These are phyloP conservation scores for Epinotia ramella DNA, from an alignment of 2,888 invertebrate species.

Conservation along the genomic window DNA sequence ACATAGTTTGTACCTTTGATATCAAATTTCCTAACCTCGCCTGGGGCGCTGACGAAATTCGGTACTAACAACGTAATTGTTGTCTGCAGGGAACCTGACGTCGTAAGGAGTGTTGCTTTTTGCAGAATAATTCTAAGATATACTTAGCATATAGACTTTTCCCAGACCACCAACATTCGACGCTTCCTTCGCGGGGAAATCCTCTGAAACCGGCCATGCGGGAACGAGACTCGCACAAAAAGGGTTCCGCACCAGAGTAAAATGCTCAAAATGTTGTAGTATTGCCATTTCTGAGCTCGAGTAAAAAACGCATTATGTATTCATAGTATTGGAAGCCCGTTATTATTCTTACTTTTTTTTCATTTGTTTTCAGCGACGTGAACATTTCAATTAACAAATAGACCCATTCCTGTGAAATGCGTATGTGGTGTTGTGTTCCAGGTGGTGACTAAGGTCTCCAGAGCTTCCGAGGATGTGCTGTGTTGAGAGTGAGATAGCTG, in stretches of 20 bases:
- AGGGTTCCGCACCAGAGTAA: neutral
- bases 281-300: no score
- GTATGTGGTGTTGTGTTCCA: neutral
- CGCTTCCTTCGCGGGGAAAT: neutral
- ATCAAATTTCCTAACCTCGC: conserved; percentile 28
- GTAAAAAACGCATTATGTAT: no score
- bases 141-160: conserved; percentile 10
- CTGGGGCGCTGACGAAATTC: conserved; percentile 2
- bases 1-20: conserved; percentile 27
- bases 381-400: no score
- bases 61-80: conserved; percentile 12
- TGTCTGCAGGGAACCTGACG: neutral
- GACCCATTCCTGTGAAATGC: neutral
- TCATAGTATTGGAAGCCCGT: no score
- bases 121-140: conserved; percentile 4
- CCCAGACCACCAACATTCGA: neutral
- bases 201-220: neutral
- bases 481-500: neutral
- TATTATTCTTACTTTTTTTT: no score
- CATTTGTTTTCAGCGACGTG: no score
- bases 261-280: no score
- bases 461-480: neutral
- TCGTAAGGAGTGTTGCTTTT: neutral
- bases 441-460: neutral
- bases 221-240: neutral